Percentiles rank a stretch among this genome's conserved stretches.
Conservation (phyloP, 2,113 vertebrate species). For the Elgaria multicarinata region DNA sequence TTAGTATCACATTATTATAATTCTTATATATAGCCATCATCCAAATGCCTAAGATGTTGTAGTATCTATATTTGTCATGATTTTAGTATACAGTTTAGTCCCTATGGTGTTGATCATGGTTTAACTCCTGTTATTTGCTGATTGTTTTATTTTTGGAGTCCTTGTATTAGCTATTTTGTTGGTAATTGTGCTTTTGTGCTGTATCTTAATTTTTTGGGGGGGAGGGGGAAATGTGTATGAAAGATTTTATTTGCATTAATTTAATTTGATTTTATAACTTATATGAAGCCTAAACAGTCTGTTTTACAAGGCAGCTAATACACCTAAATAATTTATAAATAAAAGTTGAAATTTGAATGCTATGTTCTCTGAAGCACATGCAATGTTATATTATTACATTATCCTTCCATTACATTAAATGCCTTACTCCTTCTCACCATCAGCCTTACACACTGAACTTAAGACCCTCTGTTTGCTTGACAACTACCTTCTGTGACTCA, state of each 20-base stretch:
- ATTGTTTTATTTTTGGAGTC: background rate
- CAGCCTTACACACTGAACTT: conserved; percentile 57
- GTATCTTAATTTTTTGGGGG: no score
- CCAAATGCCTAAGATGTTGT: background rate
- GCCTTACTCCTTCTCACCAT: conserved; percentile 45
- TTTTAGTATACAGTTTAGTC: background rate
- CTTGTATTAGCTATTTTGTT: background rate
- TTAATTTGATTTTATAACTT: background rate
- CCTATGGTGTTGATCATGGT: background rate
- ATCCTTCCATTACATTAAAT: conserved; percentile 35
- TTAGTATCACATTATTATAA: background rate
- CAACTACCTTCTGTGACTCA: background rate
- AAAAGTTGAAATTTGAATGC: background rate
- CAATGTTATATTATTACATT: conserved; percentile 26
- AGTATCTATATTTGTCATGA: background rate
- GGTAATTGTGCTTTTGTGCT: background rate
- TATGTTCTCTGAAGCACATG: background rate
- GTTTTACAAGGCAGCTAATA: background rate
- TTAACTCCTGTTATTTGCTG: background rate
- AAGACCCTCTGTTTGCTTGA: background rate
- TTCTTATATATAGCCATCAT: background rate
- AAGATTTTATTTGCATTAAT: background rate
- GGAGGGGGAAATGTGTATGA: no score
- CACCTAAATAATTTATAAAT: no score
- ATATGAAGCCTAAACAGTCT: background rate